These are phyloP conservation scores for Pseudoatta argentina DNA, from an alignment of 1,140 invertebrate genomes.

Conservation along the genomic window DNA sequence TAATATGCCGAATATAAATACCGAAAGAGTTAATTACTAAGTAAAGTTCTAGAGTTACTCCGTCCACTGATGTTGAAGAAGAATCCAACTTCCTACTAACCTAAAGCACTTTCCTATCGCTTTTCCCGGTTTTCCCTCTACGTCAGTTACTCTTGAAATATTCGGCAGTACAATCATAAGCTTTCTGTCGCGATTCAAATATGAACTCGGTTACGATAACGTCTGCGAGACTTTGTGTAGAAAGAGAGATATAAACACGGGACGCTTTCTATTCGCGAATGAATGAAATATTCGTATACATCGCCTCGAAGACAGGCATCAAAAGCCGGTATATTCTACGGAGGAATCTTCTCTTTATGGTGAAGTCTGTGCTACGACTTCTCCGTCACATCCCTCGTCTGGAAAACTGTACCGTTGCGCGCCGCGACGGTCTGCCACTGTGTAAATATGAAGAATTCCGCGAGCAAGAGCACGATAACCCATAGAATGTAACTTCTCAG, in stretches of 20 bases:
- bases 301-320: conserved; percentile 47
- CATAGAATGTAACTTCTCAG: conserved; percentile 51
- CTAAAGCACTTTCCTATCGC: conserved; percentile 22
- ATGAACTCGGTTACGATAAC: conserved; percentile 54
- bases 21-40: conserved; percentile 22
- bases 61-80: not conserved
- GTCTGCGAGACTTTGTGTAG: conserved; percentile 19
- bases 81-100: not conserved
- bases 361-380: conserved; percentile 34
- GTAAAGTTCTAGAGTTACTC: not conserved
- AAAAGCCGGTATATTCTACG: conserved; percentile 41
- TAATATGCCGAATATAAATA: not conserved
- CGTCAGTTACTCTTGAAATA: conserved; percentile 35
- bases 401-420: conserved; percentile 50
- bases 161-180: conserved; percentile 42
- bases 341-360: conserved; percentile 49
- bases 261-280: conserved; percentile 43
- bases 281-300: conserved; percentile 62
- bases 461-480: conserved; percentile 54
- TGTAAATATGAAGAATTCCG: conserved; percentile 61
- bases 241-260: conserved; percentile 45
- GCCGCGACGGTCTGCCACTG: conserved; percentile 51
- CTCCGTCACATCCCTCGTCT: conserved; percentile 37
- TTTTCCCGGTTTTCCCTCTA: not conserved
- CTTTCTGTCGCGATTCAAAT: conserved; percentile 45